These are phyloP conservation scores for Dromococcyx pavoninus DNA, from an alignment of 2,797 vertebrate genomes.

Conservation along the genomic window DNA sequence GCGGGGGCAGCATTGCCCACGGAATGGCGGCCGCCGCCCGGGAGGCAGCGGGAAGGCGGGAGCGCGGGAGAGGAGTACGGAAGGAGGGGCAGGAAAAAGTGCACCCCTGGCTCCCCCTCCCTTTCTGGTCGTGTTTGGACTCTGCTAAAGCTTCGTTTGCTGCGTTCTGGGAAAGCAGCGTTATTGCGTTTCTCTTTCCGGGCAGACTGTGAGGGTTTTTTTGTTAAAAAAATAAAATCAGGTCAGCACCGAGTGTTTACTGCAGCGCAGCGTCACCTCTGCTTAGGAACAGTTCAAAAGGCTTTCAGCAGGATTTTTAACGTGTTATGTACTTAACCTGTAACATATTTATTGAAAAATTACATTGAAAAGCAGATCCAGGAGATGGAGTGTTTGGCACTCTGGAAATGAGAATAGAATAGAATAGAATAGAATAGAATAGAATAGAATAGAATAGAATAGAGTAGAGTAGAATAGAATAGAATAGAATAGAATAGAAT, in stretches of 20 bases:
- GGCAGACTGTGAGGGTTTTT: neutral
- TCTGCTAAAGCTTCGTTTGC: neutral
- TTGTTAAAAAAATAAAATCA: neutral
- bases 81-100: accelerated
- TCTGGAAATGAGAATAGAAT: neutral
- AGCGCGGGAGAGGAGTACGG: too few species aligned
- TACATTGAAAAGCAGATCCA: accelerated
- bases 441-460: neutral
- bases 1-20: conserved; percentile 71
- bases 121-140: accelerated
- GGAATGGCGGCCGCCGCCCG: conserved; percentile 16
- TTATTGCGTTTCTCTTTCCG: neutral
- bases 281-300: neutral
- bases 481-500: neutral
- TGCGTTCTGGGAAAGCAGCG: too few species aligned
- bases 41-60: too few species aligned
- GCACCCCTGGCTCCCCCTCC: too few species aligned
- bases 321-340: neutral
- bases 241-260: neutral
- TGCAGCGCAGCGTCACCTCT: neutral
- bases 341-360: accelerated
- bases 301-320: neutral
- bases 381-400: accelerated
- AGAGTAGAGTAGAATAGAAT: neutral
- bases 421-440: neutral